A percentile compares a stretch with the other conserved stretches of the same genome.
Evolutionary conservation across 2,113 vertebrate genomes (phyloP).

Genomic region (Scartelaos histophorus): DNA sequence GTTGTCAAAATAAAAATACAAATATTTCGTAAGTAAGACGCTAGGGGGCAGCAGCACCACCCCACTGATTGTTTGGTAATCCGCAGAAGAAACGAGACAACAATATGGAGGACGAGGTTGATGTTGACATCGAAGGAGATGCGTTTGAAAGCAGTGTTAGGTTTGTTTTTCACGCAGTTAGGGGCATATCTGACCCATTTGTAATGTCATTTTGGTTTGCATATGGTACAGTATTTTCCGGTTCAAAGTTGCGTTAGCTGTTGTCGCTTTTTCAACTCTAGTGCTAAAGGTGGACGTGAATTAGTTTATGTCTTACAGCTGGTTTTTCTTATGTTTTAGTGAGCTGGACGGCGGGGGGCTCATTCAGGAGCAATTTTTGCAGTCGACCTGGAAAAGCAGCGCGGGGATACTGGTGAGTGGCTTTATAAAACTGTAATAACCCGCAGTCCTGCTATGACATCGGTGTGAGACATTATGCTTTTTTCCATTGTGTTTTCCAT

Average conservation of each 20-base stretch:
- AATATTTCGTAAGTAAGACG: neutral
- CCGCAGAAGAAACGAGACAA: neutral
- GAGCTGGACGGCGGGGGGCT: conserved; percentile 70
- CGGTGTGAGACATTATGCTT: neutral
- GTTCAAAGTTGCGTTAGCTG: neutral
- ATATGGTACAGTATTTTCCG: neutral
- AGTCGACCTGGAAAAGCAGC: conserved; percentile 86
- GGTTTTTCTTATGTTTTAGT: conserved; percentile 61
- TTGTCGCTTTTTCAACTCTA: neutral
- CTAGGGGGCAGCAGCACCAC: neutral
- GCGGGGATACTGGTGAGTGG: conserved; percentile 80
- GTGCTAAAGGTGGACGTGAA: neutral
- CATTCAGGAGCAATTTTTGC: conserved; percentile 84
- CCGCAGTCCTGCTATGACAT: neutral
- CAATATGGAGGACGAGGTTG: conserved; percentile 84
- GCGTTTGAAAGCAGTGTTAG: conserved; percentile 55
- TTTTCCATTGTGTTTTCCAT: neutral
- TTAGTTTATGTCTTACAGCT: neutral
- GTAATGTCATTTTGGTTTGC: neutral
- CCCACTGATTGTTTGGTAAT: neutral
- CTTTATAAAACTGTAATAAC: neutral
- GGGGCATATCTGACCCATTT: fast-evolving
- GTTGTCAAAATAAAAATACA: no score
- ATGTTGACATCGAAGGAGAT: conserved; percentile 94
- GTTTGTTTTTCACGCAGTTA: conserved; percentile 21